These are phyloP conservation scores for Pycnonotus jocosus DNA, from an alignment of 2,113 vertebrate genomes.

Conservation along the genomic window DNA sequence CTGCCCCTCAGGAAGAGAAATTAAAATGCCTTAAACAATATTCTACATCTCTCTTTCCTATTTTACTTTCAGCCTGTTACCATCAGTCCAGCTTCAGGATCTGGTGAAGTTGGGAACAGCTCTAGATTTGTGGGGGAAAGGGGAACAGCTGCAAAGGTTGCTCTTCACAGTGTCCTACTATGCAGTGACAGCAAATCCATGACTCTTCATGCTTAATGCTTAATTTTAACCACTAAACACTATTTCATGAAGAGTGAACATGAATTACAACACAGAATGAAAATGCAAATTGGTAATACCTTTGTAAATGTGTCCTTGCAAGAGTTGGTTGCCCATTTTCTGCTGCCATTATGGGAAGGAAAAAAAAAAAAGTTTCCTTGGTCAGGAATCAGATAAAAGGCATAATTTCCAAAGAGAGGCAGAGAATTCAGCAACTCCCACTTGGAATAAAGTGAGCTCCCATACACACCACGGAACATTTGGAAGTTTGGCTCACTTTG, in stretches of 20 bases:
- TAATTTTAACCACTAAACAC: background rate
- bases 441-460: background rate
- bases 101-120: background rate
- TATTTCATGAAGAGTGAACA: background rate
- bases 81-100: background rate
- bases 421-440: background rate
- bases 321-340: background rate
- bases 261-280: background rate
- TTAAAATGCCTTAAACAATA: background rate
- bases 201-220: background rate
- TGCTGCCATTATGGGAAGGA: background rate
- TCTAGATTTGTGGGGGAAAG: background rate
- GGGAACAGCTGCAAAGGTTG: background rate
- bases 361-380: background rate
- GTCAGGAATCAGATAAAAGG: background rate
- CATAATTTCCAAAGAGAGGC: background rate
- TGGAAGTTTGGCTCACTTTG: background rate
- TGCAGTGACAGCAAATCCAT: background rate
- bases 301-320: background rate
- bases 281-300: background rate
- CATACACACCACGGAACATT: background rate
- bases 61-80: background rate
- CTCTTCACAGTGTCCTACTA: background rate
- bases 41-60: background rate
- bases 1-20: constrained; percentile 3